Evolutionary conservation across 2,113 vertebrate species (phyloP), one percentile per base, ranked within the genome.

Genomic region (Ursus arctos): DNA sequence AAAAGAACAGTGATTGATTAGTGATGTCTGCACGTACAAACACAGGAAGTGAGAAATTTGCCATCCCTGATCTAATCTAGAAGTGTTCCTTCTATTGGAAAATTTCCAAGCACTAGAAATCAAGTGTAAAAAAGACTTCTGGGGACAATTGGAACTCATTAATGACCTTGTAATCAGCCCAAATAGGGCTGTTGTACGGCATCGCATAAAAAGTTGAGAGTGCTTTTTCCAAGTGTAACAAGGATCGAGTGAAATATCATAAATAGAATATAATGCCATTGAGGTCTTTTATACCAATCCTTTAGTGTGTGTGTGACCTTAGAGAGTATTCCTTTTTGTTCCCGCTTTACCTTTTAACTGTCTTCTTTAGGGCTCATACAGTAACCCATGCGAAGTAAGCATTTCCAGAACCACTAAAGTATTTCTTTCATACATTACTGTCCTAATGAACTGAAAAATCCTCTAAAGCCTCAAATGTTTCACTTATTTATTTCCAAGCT

Each of bases 11-110:
- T 88, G 94, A 95, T 95, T 95, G 97, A 98, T 96, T 97, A 93
- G 92, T 97, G 88, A 98, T 98, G 95, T 90, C 98, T 97, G 88
- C 76, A 95, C 43, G 15, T 53, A 84, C 90, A 55, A 91, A 92
- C 74, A 79, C 82, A 81, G 53, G 19, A 89, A 55, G 47, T 88
- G n/a, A 97, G 90, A 77, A 76, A 95, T 67, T 84, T 97, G 69
- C 49, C 74, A 53, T 72, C 59, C 65, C 36, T 88, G 47, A 51
- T 80, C 53, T 94, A 94, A 92, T 85, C 87, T 61, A 57, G 77
- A 95, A 88, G 76, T 55, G 33, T 71, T 95, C 51, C 16, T 84
- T 95, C 90, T 63, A 71, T 10, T 96, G 92, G 84, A 95, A 90
- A 92, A 81, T 72, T 94, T 96, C 76, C 94, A 82, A 90, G 67